Evolutionary conservation across 2,113 vertebrate genomes (phyloP).

Genomic region (Cardinalis cardinalis): DNA sequence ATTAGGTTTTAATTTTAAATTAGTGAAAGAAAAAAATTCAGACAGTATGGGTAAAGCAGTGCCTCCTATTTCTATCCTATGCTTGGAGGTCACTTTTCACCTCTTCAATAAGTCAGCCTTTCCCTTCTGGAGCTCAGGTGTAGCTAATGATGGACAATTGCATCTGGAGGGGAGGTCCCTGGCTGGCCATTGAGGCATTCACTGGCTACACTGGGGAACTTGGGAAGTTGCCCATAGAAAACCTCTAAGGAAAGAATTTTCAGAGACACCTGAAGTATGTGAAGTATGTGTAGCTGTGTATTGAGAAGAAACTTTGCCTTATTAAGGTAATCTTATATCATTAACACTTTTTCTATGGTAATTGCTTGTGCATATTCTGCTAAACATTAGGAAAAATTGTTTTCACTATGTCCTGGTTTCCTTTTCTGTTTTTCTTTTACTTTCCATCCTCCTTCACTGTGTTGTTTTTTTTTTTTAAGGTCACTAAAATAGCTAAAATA

Average conservation of each 20-base stretch:
- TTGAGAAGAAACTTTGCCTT: neutral
- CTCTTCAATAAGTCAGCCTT: neutral
- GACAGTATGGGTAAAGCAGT: neutral
- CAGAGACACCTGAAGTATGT: neutral
- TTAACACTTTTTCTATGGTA: neutral
- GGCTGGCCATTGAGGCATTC: neutral
- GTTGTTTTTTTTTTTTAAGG: too few species aligned
- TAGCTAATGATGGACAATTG: neutral
- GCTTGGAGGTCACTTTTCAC: neutral
- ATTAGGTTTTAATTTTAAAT: neutral
- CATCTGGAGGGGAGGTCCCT: neutral
- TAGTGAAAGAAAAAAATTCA: neutral
- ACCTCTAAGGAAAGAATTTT: neutral
- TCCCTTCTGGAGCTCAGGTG: neutral
- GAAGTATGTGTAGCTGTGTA: neutral
- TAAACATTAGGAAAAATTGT: neutral
- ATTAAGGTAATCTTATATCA: neutral
- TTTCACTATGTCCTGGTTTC: neutral
- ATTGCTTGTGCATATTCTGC: neutral
- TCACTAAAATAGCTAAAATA: slow-evolving; percentile 30
- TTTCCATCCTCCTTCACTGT: neutral
- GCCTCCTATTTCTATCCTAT: neutral
- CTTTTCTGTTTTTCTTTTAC: neutral
- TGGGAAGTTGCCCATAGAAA: neutral
- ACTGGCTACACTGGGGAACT: neutral